phyloP scores from a whole-genome alignment of 1,140 invertebrate species.

The Pomacea maculata region DNA sequence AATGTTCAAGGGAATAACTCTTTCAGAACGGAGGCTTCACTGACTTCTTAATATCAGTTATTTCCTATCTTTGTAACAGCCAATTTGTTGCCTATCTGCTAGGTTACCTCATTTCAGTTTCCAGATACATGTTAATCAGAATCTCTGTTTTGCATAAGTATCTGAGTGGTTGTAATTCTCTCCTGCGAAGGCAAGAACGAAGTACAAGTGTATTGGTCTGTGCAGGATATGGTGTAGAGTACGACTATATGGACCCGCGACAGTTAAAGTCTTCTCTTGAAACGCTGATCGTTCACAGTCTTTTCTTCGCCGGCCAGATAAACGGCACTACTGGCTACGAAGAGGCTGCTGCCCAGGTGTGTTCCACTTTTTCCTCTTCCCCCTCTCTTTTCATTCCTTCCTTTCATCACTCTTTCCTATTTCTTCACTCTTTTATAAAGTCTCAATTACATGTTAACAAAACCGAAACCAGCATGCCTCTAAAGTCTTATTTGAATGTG shows the following conservation, averaged over 20 bases:
- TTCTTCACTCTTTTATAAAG: not conserved
- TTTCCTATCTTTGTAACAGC: too few relatives aligned
- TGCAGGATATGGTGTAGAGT: slow-evolving; percentile 87
- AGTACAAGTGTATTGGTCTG: not conserved
- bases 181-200: too few relatives aligned
- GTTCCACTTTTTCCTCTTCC: not conserved
- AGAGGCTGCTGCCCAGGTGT: slow-evolving; percentile 87
- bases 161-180: too few relatives aligned
- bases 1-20: too few relatives aligned
- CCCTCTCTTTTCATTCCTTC: not conserved
- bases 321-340: slow-evolving; percentile 97
- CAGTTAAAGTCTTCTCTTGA: slow-evolving; percentile 84
- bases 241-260: slow-evolving; percentile 90
- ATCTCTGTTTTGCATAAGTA: not conserved
- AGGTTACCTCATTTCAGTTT: too few relatives aligned
- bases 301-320: slow-evolving; percentile 94
- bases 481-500: too few relatives aligned
- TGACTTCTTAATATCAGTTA: too few relatives aligned
- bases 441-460: too few relatives aligned
- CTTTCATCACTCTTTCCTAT: slow-evolving; percentile 8
- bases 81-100: too few relatives aligned
- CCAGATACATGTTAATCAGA: too few relatives aligned
- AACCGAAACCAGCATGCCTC: too few relatives aligned
- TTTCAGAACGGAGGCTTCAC: too few relatives aligned
- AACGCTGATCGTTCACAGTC: slow-evolving; percentile 77